Evolutionary conservation across 2,797 vertebrate genomes (phyloP), one percentile per base, ranked within the genome.

Genomic region (Dendrocincla fuliginosa): DNA sequence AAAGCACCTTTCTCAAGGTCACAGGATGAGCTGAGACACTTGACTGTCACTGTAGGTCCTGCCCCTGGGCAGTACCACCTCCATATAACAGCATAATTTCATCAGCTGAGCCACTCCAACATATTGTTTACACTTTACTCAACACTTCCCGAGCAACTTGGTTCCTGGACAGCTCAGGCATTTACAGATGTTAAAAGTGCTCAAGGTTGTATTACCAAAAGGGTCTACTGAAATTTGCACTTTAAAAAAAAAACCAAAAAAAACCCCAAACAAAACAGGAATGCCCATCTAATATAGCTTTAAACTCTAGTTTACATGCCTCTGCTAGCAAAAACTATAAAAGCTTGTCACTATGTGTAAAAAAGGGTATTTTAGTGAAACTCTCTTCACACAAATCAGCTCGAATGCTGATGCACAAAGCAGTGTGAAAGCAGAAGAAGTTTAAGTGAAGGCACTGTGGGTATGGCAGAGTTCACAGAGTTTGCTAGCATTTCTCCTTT

Each of bases 401-500:
- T 95, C 52, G 94, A 84, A 89, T 49, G 24, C 52, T 79, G 85
- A 85, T 89, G 78, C 57, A 80, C 4, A 9, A 89, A 87, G 77
- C 41, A 42, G 63, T 56, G 30, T 79, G 91, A 93, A 89, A 75
- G 84, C 63, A 65, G 74, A 70, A 73, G 27, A 60, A 74, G 63
- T 82, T 89, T 88, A 56, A 90, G 5, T 47, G 75, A 85, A 79
- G 37, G 61, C 52, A 56, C 18, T 81, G 60, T 50, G 49, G 64
- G 76, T 67, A 52, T 4, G 8, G 84, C 89, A 78, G 87, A 84
- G 76, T 76, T 94, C 92, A 92, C 41, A 89, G 87, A 77, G 46
- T 56, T 81, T 84, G 32, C 60, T 61, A 50, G 37, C 61, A 71
- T 89, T 94, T 92, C 59, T 95, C 80, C 50, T 96, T 96, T 89